A percentile compares a stretch with the other conserved stretches of the same genome.
These are phyloP conservation scores for Pilophorus perplexus DNA, from an alignment of 2,888 invertebrate species.

Conservation along the genomic window DNA sequence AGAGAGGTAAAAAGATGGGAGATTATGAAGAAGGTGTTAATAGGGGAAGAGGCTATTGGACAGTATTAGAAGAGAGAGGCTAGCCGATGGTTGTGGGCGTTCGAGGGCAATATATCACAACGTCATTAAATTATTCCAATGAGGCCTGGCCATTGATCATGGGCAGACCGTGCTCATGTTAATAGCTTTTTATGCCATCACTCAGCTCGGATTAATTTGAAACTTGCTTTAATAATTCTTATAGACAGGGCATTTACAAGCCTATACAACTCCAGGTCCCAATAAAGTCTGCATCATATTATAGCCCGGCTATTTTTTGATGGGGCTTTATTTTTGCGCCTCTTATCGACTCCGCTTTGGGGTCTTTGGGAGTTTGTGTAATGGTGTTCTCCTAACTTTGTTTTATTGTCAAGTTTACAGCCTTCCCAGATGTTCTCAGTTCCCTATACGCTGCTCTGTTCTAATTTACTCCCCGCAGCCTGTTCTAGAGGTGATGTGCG, in stretches of 20 bases:
- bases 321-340: slow-evolving; percentile 41
- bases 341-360: slow-evolving; percentile 7
- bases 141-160: slow-evolving; percentile 46
- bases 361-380: slow-evolving; percentile 29
- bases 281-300: slow-evolving; percentile 45
- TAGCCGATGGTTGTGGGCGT: slow-evolving; percentile 44
- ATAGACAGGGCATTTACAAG: slow-evolving; percentile 49
- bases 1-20: slow-evolving; percentile 32
- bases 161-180: slow-evolving; percentile 45
- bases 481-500: slow-evolving; percentile 27
- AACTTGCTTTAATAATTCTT: slow-evolving; percentile 49
- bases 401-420: slow-evolving; percentile 46
- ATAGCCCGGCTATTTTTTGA: slow-evolving; percentile 38
- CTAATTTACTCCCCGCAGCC: slow-evolving; percentile 37
- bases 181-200: slow-evolving; percentile 49
- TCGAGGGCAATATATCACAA: slow-evolving; percentile 48
- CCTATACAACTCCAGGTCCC: slow-evolving; percentile 43
- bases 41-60: slow-evolving; percentile 33
- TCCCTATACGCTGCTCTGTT: slow-evolving; percentile 35
- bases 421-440: slow-evolving; percentile 44
- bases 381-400: slow-evolving; percentile 39
- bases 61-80: slow-evolving; percentile 28
- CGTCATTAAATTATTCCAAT: slow-evolving; percentile 48
- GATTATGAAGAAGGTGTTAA: slow-evolving; percentile 41
- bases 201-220: slow-evolving; percentile 48